A percentile compares a stretch with the other conserved stretches of the same genome.
Conservation (phyloP, 2,797 vertebrate genomes). For the Bucorvus abyssinicus region DNA sequence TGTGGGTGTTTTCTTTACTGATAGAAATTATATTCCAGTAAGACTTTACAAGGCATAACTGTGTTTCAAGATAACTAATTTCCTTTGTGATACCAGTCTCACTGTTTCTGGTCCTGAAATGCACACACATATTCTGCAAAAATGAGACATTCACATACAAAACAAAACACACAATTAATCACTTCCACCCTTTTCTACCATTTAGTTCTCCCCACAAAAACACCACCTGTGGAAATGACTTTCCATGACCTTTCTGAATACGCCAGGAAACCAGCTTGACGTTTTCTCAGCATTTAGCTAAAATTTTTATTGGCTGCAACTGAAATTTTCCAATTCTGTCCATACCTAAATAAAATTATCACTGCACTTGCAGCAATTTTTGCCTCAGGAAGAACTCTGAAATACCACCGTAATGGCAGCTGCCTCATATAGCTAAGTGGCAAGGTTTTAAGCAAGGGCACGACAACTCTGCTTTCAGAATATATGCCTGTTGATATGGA, state of each 20-base stretch:
- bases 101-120: background rate
- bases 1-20: background rate
- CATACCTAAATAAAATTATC: background rate
- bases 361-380: background rate
- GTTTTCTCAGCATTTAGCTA: background rate
- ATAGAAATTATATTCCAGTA: background rate
- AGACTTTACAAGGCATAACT: background rate
- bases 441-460: background rate
- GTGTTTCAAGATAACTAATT: fast-evolving
- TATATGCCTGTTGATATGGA: background rate
- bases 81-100: fast-evolving
- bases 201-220: background rate
- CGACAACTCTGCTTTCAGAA: background rate
- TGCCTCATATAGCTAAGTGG: background rate
- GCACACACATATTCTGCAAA: background rate
- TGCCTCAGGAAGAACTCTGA: background rate
- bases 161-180: background rate
- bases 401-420: background rate
- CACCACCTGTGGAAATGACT: background rate
- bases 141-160: background rate
- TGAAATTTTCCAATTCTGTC: background rate
- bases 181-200: background rate
- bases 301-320: background rate
- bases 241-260: background rate
- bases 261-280: background rate